Base-by-base conservation (phyloP, 2,888 invertebrate species). In the Drosophila melanosoma region DNA sequence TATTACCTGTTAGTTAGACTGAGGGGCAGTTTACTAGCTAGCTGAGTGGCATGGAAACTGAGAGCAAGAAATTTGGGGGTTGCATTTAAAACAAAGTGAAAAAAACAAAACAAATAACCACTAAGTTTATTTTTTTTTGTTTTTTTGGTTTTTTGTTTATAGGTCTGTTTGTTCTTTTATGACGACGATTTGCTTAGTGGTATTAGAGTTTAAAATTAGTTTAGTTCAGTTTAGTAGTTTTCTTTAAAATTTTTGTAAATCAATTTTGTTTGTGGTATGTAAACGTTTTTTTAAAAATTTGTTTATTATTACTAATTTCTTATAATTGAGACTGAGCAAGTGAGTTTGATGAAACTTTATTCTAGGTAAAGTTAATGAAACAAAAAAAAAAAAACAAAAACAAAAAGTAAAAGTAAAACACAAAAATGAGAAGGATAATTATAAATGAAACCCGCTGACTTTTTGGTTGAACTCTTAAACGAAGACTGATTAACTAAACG, bases 401-500 rank as follows among this genome's bases (percentile, higher is more conserved):
- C 0, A n/a, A 12, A 12, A 38, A 42, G 0, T 6, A 23, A 23
- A 23, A 23, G 6, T 10, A 42, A n/a, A 57, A 69, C 59, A 68
- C 60, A 67, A 76, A 76, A 65, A 67, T 29, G 29, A 51, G 45
- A 45, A 45, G 45, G 45, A 45, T 75, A 76, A 75, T 76, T 76
- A 62, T 70, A 49, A 83, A 89, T 69, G 67, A 85, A 87, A 88
- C 88, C 90, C 89, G 84, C 87, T 82, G 86, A 88, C 89, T 89
- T 89, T 45, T 90, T 89, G 87, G 90, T 90, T 90, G 87, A 91
- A 89, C 81, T 84, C 83, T 88, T 82, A 81, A 87, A 87, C 76
- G 79, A 91, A 91, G 91, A 91, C 91, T 91, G 91, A 91, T 87
- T 89, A 90, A 90, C 86, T 90, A 91, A 87, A 82, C 76, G 82